Base-by-base conservation (phyloP, 2,797 vertebrate species). In the Pogonophryne albipinna region DNA sequence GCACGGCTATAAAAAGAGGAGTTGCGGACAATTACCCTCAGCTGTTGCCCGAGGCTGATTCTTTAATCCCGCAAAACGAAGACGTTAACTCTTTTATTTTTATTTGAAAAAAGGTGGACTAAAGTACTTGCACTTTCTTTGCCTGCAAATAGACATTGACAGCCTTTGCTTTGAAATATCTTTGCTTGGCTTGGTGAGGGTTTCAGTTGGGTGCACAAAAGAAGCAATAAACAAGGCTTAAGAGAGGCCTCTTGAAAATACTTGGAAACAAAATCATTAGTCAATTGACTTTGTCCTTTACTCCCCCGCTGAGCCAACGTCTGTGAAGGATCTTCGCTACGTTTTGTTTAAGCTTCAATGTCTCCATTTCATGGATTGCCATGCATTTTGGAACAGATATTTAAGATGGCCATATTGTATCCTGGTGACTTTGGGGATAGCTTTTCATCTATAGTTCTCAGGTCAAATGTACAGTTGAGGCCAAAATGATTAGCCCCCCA, bases 191-290 rank as follows among this genome's bases (percentile, higher is more conserved):
- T 91, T 85, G 86, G 56, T 86, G 31, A 38, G 59, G 71, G 90
- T 93, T 92, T 79, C 85, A 91, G 76, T 74, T 61, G 83, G 85
- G 66, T 80, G 85, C 79, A 79, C 82, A 83, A 61, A 79, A 53
- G 72, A 76, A 71, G 82, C 69, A 67, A 82, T 87, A 66, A 80
- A 55, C 55, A 10, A 76, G 27, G 66, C 75, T 82, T 81, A 74
- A 65, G 58, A 79, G 81, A 86, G 79, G 71, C 77, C 88, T 80
- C 74, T 83, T 83, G 71, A 79, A 85, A 82, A 80, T 68, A 55
- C 75, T 79, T 71, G 61, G 77, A 78, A 85, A 71, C 59, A 84
- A 84, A 92, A 93, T 91, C 89, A 77, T 89, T 92, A 86, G 75
- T 76, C 85, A 83, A 85, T 91, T 91, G 87, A 89, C 86, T 83